Conservation (phyloP, 2,797 vertebrate genomes). For the Enteromius argenteus region DNA sequence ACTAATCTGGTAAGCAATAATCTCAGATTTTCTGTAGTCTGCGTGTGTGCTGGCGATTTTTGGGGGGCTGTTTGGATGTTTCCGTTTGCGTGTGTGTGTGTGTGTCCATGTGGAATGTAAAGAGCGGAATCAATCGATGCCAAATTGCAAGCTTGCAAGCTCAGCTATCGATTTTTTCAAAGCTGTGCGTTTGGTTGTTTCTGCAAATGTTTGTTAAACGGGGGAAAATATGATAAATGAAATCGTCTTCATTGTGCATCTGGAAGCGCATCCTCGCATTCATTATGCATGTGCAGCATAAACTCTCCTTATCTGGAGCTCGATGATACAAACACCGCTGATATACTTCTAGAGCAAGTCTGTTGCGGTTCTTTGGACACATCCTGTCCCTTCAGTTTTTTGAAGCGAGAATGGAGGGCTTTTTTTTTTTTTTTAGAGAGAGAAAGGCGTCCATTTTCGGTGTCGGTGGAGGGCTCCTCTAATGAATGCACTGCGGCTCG, state of each 20-base stretch:
- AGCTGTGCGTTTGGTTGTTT: slow-evolving; percentile 26
- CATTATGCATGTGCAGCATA: slow-evolving; percentile 40
- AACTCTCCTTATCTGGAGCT: slow-evolving; percentile 39
- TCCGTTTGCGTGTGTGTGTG: background rate
- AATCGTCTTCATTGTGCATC: slow-evolving; percentile 23
- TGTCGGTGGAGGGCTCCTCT: slow-evolving; percentile 70
- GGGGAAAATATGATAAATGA: background rate
- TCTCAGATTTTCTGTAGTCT: slow-evolving; percentile 22
- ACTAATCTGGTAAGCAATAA: slow-evolving; percentile 59
- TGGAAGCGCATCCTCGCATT: slow-evolving; percentile 46
- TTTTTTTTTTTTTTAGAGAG: slow-evolving; percentile 13
- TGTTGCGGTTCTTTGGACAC: background rate
- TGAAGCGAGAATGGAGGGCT: slow-evolving; percentile 23
- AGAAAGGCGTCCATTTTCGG: slow-evolving; percentile 79
- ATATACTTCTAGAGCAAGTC: slow-evolving; percentile 7
- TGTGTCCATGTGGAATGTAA: slow-evolving; percentile 49
- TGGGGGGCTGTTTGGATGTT: slow-evolving; percentile 21
- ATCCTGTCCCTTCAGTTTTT: slow-evolving; percentile 16
- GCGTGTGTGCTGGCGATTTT: slow-evolving; percentile 16
- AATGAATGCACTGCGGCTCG: slow-evolving; percentile 80
- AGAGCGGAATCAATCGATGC: slow-evolving; percentile 41
- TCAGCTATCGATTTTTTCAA: slow-evolving; percentile 41
- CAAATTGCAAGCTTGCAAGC: slow-evolving; percentile 57
- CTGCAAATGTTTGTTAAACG: slow-evolving; percentile 15
- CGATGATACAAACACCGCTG: slow-evolving; percentile 15